Conservation (phyloP, 1,140 invertebrate genomes). For the Parapsyche elsis region DNA sequence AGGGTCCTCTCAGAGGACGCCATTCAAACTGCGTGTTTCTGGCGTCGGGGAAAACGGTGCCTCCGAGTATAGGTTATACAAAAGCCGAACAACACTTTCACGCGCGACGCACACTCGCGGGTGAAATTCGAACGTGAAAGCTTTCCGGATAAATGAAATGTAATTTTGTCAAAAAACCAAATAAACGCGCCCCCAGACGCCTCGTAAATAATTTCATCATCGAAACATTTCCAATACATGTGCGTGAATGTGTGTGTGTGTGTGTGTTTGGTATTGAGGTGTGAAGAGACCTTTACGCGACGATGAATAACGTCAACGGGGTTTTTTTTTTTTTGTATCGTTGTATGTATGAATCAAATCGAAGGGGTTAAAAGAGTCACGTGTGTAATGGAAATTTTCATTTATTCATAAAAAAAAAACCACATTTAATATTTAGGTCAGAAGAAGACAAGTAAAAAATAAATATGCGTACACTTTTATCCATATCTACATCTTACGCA, state of each 20-base stretch:
- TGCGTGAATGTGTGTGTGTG: background rate
- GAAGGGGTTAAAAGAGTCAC: too few relatives aligned
- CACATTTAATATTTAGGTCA: too few relatives aligned
- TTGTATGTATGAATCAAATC: too few relatives aligned
- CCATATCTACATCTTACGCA: too few relatives aligned
- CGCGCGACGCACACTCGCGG: background rate
- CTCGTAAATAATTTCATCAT: constrained; percentile 33
- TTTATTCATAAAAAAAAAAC: too few relatives aligned
- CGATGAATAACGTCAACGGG: too few relatives aligned
- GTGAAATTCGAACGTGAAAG: constrained; percentile 29
- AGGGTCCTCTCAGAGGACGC: constrained; percentile 12
- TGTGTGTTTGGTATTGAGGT: background rate
- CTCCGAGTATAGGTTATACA: constrained; percentile 18
- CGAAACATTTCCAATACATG: background rate
- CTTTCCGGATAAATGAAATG: constrained; percentile 42
- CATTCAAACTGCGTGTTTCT: constrained; percentile 16
- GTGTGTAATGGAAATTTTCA: too few relatives aligned
- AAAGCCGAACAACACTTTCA: constrained; percentile 20
- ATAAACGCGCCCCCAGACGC: constrained; percentile 34
- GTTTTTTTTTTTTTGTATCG: too few relatives aligned
- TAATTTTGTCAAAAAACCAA: constrained; percentile 40
- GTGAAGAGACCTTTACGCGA: too few relatives aligned
- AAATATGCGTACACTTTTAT: too few relatives aligned
- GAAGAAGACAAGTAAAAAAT: too few relatives aligned
- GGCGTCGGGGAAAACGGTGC: constrained; percentile 14